These are phyloP conservation scores for Craseonycteris thonglongyai DNA, from an alignment of 2,113 vertebrate genomes.

Conservation along the genomic window DNA sequence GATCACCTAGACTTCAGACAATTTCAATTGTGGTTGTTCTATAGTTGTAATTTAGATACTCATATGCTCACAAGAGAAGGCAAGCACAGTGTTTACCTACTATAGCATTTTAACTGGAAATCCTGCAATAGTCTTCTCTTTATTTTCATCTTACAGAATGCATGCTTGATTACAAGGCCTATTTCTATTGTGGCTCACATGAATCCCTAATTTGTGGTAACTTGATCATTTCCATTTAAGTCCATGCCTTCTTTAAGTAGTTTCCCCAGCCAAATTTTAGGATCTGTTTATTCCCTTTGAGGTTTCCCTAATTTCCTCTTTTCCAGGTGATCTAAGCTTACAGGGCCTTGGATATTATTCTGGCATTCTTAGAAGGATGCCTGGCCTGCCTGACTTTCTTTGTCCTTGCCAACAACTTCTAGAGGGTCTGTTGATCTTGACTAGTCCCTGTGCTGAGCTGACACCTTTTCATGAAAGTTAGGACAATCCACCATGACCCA, in stretches of 20 bases:
- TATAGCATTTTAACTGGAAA: too few species aligned
- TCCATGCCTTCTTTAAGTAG: neutral
- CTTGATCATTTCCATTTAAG: neutral
- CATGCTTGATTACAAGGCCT: neutral
- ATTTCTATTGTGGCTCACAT: neutral
- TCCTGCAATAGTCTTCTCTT: too few species aligned
- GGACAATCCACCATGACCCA: accelerated
- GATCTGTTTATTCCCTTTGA: neutral
- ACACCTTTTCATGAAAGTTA: neutral
- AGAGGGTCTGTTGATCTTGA: neutral
- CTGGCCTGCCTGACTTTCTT: neutral
- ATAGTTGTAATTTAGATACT: too few species aligned
- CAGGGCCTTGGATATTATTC: neutral
- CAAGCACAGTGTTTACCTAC: too few species aligned
- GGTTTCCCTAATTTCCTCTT: neutral
- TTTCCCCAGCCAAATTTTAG: neutral
- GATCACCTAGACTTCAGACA: too few species aligned
- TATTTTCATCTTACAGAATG: neutral
- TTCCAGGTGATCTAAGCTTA: neutral
- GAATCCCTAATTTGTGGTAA: neutral
- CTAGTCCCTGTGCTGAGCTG: neutral
- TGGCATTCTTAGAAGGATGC: neutral
- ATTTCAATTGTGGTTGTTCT: too few species aligned
- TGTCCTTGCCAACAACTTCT: neutral
- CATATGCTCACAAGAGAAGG: too few species aligned